phyloP scores from a whole-genome alignment of 2,113 vertebrate genomes.

The Mormoops blainvillei region DNA sequence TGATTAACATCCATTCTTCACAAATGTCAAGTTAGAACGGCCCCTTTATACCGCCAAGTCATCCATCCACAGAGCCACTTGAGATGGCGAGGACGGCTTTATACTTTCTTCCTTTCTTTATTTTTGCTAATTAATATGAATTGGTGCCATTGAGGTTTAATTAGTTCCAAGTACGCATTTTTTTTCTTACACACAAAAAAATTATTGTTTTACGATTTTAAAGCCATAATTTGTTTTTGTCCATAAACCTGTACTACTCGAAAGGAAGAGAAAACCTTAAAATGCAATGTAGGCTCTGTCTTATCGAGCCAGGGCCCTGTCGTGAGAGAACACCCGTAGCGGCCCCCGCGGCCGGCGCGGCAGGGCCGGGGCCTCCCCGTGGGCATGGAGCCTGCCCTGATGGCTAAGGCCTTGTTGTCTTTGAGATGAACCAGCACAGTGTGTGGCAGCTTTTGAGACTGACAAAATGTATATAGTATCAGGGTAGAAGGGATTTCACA shows the following conservation, averaged over 20 bases:
- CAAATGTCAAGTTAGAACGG: not conserved
- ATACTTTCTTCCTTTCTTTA: not conserved
- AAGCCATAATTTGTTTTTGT: not conserved
- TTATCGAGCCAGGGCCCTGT: not conserved
- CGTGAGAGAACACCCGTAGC: not conserved
- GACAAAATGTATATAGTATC: not conserved
- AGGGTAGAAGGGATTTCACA: not conserved
- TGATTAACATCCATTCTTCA: not conserved
- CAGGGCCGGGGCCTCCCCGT: not conserved
- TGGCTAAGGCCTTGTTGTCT: not conserved
- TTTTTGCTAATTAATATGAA: conserved; percentile 26
- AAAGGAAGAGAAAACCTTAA: conserved; percentile 17
- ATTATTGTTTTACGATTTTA: conserved; percentile 1
- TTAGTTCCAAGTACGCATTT: not conserved
- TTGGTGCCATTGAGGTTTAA: not conserved
- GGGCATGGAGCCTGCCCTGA: not conserved
- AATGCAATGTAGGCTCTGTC: not conserved
- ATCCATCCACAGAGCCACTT: not conserved
- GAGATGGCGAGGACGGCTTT: not conserved
- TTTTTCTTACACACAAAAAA: not conserved
- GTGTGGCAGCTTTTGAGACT: not conserved
- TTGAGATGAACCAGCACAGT: not conserved
- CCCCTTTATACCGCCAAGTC: not conserved
- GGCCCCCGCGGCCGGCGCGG: not conserved
- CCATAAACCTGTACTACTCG: not conserved